Conservation (phyloP, 2,113 vertebrate genomes). For the Corythoichthys haematopterus region DNA sequence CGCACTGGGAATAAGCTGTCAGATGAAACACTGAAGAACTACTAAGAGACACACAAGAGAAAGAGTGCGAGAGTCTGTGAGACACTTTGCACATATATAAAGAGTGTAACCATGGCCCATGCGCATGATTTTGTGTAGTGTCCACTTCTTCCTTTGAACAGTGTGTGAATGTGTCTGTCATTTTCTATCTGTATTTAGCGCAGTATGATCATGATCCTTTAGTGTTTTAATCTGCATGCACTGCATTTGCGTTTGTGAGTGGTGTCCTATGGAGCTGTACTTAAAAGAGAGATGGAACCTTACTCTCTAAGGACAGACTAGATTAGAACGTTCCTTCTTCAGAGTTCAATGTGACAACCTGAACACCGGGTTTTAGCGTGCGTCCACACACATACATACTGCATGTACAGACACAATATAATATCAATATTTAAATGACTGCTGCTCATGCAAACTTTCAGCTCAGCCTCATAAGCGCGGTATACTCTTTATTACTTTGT, state of each 20-base stretch:
- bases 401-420: constrained; percentile 12
- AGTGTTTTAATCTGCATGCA: neutral
- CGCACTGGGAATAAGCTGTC: constrained; percentile 74
- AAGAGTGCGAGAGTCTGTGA: constrained; percentile 32
- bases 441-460: constrained; percentile 40
- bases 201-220: constrained; percentile 16
- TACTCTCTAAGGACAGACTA: constrained; percentile 56
- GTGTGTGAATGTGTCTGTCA: constrained; percentile 17
- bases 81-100: constrained; percentile 6
- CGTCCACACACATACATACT: constrained; percentile 25
- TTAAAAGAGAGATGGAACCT: constrained; percentile 60
- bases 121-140: constrained; percentile 19
- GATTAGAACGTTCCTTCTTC: constrained; percentile 54
- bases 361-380: constrained; percentile 23
- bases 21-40: constrained; percentile 71
- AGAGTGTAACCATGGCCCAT: constrained; percentile 21
- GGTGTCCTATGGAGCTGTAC: constrained; percentile 56
- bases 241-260: constrained; percentile 12
- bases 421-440: constrained; percentile 42
- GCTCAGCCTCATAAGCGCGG: constrained; percentile 30
- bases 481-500: constrained; percentile 49
- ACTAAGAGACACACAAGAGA: constrained; percentile 53
- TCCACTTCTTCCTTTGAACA: constrained; percentile 22
- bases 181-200: constrained; percentile 18
- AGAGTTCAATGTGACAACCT: constrained; percentile 52